Conservation (phyloP, 2,888 invertebrate species). For the Lepidocyrtoides sp. region DNA sequence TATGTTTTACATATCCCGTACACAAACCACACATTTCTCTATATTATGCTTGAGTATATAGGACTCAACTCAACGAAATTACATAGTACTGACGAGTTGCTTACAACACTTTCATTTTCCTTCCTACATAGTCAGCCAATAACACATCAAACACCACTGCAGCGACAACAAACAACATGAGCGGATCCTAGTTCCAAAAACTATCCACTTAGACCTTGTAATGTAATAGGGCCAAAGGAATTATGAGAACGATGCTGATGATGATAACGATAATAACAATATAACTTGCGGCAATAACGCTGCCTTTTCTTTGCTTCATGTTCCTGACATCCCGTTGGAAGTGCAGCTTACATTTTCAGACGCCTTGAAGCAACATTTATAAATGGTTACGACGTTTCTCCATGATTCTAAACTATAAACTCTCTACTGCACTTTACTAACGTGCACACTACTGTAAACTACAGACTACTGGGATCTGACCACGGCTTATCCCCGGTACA, state of each 20-base stretch:
- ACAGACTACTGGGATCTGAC: no score
- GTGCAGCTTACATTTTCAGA: neutral
- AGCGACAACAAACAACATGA: neutral
- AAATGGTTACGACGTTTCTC: neutral
- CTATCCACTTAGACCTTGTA: neutral
- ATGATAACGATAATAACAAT: slow-evolving; percentile 18
- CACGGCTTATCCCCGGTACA: no score
- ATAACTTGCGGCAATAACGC: slow-evolving; percentile 64
- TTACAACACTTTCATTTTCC: slow-evolving; percentile 17
- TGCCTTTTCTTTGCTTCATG: slow-evolving; percentile 6
- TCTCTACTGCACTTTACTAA: neutral
- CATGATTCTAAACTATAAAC: neutral
- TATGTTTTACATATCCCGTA: no score
- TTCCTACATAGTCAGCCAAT: neutral
- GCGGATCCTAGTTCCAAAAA: neutral
- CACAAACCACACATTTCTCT: no score
- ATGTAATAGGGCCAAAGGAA: slow-evolving; percentile 7
- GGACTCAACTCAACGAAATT: no score
- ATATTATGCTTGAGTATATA: no score
- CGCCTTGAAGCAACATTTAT: neutral
- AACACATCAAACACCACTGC: neutral
- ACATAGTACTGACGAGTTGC: no score
- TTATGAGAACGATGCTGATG: slow-evolving; percentile 21
- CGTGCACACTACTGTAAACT: no score
- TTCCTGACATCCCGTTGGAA: neutral